Conservation (phyloP, 2,888 invertebrate genomes). For the Anarsia innoxiella region DNA sequence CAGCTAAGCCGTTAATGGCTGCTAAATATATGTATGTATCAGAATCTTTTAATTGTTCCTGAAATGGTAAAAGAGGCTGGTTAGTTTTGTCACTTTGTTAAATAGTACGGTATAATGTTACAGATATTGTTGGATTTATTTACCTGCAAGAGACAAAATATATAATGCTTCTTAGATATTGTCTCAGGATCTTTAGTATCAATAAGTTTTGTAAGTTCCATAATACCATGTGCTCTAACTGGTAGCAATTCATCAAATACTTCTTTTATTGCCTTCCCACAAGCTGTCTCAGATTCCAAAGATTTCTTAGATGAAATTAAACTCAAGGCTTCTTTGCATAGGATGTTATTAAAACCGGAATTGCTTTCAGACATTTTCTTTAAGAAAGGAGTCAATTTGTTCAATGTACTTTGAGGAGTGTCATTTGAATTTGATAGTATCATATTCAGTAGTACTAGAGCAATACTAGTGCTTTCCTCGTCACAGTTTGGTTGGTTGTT, state of each 20-base stretch:
- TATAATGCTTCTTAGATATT: slow-evolving; percentile 76
- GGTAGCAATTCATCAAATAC: slow-evolving; percentile 83
- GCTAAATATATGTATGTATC: slow-evolving; percentile 90
- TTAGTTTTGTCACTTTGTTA: too few species aligned
- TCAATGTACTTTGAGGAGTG: slow-evolving; percentile 31
- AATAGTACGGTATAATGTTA: not conserved
- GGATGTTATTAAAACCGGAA: slow-evolving; percentile 35
- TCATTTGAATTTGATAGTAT: slow-evolving; percentile 44
- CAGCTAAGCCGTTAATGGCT: slow-evolving; percentile 84
- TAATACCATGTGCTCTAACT: slow-evolving; percentile 87
- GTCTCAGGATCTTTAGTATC: slow-evolving; percentile 78
- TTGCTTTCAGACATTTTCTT: slow-evolving; percentile 34
- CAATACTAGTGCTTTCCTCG: slow-evolving; percentile 59
- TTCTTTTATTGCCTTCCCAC: slow-evolving; percentile 79
- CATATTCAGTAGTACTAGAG: slow-evolving; percentile 55
- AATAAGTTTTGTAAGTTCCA: slow-evolving; percentile 82
- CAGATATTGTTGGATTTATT: slow-evolving; percentile 16
- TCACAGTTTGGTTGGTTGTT: slow-evolving; percentile 28
- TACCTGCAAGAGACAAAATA: slow-evolving; percentile 84
- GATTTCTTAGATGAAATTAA: slow-evolving; percentile 34
- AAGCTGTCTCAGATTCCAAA: slow-evolving; percentile 44
- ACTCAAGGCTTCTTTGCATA: slow-evolving; percentile 51
- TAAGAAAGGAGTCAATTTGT: slow-evolving; percentile 40
- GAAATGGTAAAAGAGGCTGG: too few species aligned
- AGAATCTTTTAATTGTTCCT: slow-evolving; percentile 83